These are phyloP conservation scores for Acronicta leporina DNA, from an alignment of 2,888 invertebrate genomes.

Conservation along the genomic window DNA sequence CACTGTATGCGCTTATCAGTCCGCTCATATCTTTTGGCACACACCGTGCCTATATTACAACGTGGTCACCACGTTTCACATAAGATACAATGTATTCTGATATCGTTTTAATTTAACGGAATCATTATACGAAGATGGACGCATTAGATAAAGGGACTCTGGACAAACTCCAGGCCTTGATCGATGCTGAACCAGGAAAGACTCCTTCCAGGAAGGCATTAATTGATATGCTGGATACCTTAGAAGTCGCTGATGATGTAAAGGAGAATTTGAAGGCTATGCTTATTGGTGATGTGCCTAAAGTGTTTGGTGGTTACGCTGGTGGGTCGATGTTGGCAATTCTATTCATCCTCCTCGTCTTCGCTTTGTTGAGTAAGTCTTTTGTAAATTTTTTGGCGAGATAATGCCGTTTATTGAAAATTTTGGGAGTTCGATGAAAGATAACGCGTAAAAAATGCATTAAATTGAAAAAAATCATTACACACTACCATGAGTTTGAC, in stretches of 20 bases:
- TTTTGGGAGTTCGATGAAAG: no score
- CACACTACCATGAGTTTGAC: no score
- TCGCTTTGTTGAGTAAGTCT: slow-evolving; percentile 75
- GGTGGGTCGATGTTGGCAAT: slow-evolving; percentile 70
- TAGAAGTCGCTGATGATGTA: slow-evolving; percentile 90
- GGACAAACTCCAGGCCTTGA: slow-evolving; percentile 68
- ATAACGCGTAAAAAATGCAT: no score
- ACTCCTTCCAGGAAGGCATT: slow-evolving; percentile 88
- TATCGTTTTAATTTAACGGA: slow-evolving; percentile 39
- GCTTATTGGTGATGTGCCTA: slow-evolving; percentile 81
- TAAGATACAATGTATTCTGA: slow-evolving; percentile 21
- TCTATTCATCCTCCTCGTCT: slow-evolving; percentile 73
- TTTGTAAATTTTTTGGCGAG: slow-evolving; percentile 34
- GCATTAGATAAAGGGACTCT: slow-evolving; percentile 61
- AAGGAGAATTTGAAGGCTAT: slow-evolving; percentile 88
- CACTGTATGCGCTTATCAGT: slow-evolving; percentile 26
- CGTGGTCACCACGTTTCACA: slow-evolving; percentile 69
- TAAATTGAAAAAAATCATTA: no score
- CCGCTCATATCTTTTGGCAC: slow-evolving; percentile 43
- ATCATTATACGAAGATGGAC: slow-evolving; percentile 56
- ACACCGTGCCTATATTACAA: slow-evolving; percentile 49
- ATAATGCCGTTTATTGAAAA: no score
- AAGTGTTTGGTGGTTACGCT: slow-evolving; percentile 71
- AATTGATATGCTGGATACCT: slow-evolving; percentile 88
- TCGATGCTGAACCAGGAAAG: slow-evolving; percentile 72